phyloP scores from a whole-genome alignment of 2,113 vertebrate genomes.

The Pycnonotus jocosus region DNA sequence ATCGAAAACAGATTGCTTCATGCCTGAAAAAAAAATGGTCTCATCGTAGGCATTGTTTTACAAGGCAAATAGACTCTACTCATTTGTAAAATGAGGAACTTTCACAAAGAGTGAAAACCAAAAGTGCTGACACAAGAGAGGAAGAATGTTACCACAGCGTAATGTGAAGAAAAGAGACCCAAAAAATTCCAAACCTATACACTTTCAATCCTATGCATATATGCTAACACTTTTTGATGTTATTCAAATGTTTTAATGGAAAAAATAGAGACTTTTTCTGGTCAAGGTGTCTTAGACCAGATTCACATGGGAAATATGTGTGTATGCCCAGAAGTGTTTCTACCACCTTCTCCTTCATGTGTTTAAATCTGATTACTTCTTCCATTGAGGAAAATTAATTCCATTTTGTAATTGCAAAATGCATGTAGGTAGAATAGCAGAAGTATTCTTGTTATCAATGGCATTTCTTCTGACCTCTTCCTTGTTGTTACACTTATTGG shows the following conservation, averaged over 20 bases:
- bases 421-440: background rate
- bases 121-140: conserved; percentile 67
- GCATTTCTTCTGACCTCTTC: background rate
- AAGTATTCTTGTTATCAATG: background rate
- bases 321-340: background rate
- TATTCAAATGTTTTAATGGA: conserved; percentile 15
- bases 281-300: background rate
- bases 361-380: background rate
- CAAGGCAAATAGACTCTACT: conserved; percentile 59
- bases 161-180: background rate
- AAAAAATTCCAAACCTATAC: background rate
- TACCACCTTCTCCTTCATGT: background rate
- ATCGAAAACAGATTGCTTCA: conserved; percentile 60
- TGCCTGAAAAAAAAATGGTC: conserved; percentile 35
- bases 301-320: background rate
- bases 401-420: background rate
- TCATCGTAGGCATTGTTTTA: conserved; percentile 66
- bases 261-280: background rate
- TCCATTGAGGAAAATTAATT: background rate
- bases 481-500: background rate
- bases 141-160: conserved; percentile 50
- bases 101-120: conserved; percentile 75
- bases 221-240: background rate
- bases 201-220: background rate
- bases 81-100: conserved; percentile 73